Evolutionary conservation across 2,888 invertebrate genomes (phyloP).

Genomic region (Hirudinaria manillensis): DNA sequence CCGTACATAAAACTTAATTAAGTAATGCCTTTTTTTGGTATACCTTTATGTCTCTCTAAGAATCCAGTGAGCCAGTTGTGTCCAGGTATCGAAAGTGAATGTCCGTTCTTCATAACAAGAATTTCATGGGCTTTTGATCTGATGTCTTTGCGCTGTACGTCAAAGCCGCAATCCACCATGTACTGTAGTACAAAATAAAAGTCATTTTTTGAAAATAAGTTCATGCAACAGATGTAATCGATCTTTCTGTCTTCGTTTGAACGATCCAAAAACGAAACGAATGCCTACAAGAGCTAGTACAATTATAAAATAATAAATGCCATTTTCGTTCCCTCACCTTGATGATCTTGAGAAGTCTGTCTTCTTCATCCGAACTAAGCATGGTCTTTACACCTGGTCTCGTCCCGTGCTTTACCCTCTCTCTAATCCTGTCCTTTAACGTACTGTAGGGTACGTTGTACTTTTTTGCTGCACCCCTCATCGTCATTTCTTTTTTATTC

Average conservation of each 20-base stretch:
- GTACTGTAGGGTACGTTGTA: conserved; percentile 42
- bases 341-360: conserved; percentile 39
- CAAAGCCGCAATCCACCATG: conserved; percentile 41
- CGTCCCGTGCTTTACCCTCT: conserved; percentile 40
- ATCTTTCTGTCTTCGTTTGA: neutral
- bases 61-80: conserved; percentile 43
- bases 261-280: neutral
- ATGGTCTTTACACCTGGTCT: conserved; percentile 43
- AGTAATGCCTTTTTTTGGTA: too few species aligned
- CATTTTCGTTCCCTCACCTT: conserved; percentile 31
- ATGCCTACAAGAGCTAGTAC: neutral
- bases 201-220: neutral
- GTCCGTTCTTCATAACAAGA: conserved; percentile 37
- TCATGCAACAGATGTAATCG: neutral
- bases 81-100: conserved; percentile 37
- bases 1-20: too few species aligned
- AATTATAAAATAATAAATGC: neutral
- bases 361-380: conserved; percentile 42
- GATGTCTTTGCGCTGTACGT: conserved; percentile 39
- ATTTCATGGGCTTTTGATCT: conserved; percentile 41
- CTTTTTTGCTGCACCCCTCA: conserved; percentile 42
- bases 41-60: conserved; percentile 41
- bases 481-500: conserved; percentile 40
- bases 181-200: conserved; percentile 34
- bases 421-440: conserved; percentile 41